A percentile compares a stretch with the other conserved stretches of the same genome.
Evolutionary conservation across 2,888 invertebrate genomes (phyloP).

Genomic region (Polietes domitor): DNA sequence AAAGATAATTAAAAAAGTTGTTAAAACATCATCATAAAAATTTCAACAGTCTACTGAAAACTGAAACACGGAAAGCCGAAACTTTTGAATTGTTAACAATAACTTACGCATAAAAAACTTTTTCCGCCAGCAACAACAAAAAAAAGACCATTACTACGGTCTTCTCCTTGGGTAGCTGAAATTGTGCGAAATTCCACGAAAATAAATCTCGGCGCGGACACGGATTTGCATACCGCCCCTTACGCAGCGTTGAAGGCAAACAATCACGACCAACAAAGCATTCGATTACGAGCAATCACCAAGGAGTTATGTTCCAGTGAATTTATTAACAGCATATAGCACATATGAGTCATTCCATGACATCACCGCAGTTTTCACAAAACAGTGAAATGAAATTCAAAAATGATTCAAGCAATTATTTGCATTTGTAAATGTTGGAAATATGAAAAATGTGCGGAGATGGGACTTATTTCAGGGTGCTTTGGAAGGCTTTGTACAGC

Average conservation of each 20-base stretch:
- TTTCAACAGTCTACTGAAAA: constrained; percentile 23
- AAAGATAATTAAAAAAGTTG: constrained; percentile 61
- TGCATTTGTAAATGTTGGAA: too few species aligned
- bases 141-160: background rate
- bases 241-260: background rate
- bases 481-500: too few species aligned
- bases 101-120: constrained; percentile 51
- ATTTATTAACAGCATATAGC: too few species aligned
- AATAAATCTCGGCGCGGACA: background rate
- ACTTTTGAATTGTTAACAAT: constrained; percentile 55
- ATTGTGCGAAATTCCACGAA: background rate
- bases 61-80: constrained; percentile 26
- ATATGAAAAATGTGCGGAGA: too few species aligned
- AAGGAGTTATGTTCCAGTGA: background rate
- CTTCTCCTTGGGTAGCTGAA: constrained; percentile 2
- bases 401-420: too few species aligned
- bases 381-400: too few species aligned
- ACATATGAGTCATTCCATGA: too few species aligned
- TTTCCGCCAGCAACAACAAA: constrained; percentile 11
- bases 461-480: too few species aligned
- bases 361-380: too few species aligned
- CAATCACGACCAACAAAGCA: background rate
- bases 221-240: background rate
- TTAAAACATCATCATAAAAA: constrained; percentile 49
- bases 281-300: background rate